Conservation (phyloP, 2,797 vertebrate genomes). For the Numenius phaeopus region DNA sequence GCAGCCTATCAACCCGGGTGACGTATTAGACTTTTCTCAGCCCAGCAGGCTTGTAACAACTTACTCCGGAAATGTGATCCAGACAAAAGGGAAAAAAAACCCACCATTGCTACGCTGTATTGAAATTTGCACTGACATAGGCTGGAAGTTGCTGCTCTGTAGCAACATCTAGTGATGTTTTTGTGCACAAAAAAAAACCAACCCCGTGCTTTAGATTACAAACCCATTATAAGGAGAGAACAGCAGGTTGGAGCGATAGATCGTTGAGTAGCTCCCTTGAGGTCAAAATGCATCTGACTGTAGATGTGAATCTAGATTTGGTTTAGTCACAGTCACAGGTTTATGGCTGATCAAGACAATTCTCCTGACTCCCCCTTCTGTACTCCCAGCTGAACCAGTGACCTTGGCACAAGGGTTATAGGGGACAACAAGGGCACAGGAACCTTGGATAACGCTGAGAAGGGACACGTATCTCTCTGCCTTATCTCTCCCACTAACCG, state of each 20-base stretch:
- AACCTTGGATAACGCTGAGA: neutral
- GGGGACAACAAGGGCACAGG: no score
- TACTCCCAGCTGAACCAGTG: neutral
- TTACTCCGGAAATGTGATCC: neutral
- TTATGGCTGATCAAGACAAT: neutral
- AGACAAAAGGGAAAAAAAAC: neutral
- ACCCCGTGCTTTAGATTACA: neutral
- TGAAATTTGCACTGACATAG: neutral
- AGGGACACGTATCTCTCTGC: rapidly evolving
- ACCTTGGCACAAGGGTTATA: neutral
- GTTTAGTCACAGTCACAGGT: neutral
- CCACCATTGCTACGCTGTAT: neutral
- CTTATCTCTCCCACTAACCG: neutral
- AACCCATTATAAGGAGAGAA: neutral
- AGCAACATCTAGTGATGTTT: slow-evolving; percentile 35
- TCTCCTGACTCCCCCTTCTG: rapidly evolving
- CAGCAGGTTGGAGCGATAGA: neutral
- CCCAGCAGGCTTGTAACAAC: neutral
- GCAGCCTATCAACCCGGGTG: neutral
- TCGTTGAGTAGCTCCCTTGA: neutral
- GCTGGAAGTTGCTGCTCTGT: neutral
- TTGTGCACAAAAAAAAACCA: neutral
- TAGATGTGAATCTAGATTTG: neutral
- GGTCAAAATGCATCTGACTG: neutral
- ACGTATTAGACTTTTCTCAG: neutral